Evolutionary conservation across 1,140 invertebrate species (phyloP), one percentile per base, ranked within the genome.

Genomic region (Trinorchestia longiramus): DNA sequence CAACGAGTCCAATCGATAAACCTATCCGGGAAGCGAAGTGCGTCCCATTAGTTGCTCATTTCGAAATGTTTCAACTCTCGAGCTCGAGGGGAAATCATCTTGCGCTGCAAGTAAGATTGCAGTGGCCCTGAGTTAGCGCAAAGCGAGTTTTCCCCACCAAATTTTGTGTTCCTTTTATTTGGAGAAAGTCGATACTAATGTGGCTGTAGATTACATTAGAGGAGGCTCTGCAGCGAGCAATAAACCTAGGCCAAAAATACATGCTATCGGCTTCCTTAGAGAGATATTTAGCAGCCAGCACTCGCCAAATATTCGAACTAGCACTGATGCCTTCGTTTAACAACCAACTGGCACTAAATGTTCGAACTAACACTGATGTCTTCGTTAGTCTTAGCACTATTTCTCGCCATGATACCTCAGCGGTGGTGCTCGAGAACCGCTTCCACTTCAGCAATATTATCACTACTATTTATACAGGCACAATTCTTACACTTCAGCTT

Each of bases 201-300:
- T 42, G 88, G 88, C 88, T 43, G 88, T 90, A 90, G 88, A 90
- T 90, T 90, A 90, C 88, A 90, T 90, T 90, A 90, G 88, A 90
- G 43, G 62, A 90, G 88, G 88, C 88, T 90, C 88, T 43, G 88
- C 41, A 42, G 88, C 43, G 88, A 90, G 88, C 88, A 90, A 90
- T 90, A 90, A 90, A 90, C 41, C 88, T 43, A 43, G 43, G 43
- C 41, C 88, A 42, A 90, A 90, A 90, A 90, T 90, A 43, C 43
- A 43, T 17, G 43, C 88, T 90, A 90, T 90, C 88, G 88, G 88
- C 88, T 90, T 90, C 43, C 88, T 90, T 15, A 8, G 11, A 90
- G 43, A 90, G 42, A 90, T n/a, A n/a, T 90, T 90, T 90, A 41
- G 88, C 88, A 90, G 88, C 88, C n/a, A 43, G 15, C 43, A 41